Evolutionary conservation across 2,797 vertebrate genomes (phyloP).

Genomic region (Neosilurus hyrtlii): DNA sequence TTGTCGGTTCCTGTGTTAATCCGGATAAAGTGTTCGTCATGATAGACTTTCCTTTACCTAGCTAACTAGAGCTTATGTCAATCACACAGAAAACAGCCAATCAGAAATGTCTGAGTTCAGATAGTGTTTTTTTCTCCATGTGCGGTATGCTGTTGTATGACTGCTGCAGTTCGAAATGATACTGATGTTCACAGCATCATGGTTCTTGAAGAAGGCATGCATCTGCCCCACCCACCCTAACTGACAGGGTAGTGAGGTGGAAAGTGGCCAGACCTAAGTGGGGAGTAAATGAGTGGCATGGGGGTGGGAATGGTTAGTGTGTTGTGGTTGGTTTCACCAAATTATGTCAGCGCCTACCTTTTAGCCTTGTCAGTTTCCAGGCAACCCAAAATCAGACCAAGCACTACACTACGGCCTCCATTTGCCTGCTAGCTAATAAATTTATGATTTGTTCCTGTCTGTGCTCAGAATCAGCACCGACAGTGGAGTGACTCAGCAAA

Average conservation of each 20-base stretch:
- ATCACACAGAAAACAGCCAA: not conserved
- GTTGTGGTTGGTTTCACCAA: not conserved
- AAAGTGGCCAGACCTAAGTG: not conserved
- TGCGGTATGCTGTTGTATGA: not conserved
- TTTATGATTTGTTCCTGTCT: not conserved
- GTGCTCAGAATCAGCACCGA: not conserved
- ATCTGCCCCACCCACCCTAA: too few species aligned
- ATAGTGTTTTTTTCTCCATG: not conserved
- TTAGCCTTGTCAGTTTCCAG: conserved; percentile 6
- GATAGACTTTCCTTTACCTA: not conserved
- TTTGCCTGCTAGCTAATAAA: not conserved
- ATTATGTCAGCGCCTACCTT: not conserved
- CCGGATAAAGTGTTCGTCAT: too few species aligned
- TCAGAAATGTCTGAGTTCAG: not conserved
- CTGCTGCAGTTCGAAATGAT: not conserved
- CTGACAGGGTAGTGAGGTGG: not conserved
- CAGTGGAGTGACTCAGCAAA: conserved; percentile 4
- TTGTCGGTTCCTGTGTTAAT: too few species aligned
- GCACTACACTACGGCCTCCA: not conserved
- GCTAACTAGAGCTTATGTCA: not conserved
- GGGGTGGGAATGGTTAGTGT: not conserved
- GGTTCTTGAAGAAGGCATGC: not conserved
- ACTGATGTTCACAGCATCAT: not conserved
- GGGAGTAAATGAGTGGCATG: not conserved
- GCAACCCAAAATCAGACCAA: not conserved